These are phyloP conservation scores for Illadopsis cleaveri DNA, from an alignment of 2,113 vertebrate genomes.

Conservation along the genomic window DNA sequence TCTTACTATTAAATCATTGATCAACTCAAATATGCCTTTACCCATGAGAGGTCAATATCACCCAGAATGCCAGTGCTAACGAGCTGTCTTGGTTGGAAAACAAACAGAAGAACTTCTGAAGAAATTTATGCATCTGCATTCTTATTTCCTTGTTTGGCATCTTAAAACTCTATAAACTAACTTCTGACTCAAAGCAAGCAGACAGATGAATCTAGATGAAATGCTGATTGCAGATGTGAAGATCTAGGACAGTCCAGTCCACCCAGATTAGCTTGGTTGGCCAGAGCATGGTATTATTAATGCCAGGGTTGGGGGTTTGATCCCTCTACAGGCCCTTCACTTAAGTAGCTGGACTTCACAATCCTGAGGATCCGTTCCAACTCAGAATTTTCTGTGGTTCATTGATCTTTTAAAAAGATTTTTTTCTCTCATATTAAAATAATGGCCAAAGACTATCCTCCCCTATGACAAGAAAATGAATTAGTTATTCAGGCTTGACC, in stretches of 20 bases:
- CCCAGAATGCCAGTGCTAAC: background rate
- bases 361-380: background rate
- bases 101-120: background rate
- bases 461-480: background rate
- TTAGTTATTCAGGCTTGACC: background rate
- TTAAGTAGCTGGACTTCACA: background rate
- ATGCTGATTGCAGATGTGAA: background rate
- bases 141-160: background rate
- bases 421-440: background rate
- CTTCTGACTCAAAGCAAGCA: background rate
- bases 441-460: background rate
- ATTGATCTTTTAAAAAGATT: background rate
- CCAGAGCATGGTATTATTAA: background rate
- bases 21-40: background rate
- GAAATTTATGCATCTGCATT: background rate
- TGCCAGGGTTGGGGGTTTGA: background rate
- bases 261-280: accelerated
- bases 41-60: background rate
- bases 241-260: background rate
- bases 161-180: background rate
- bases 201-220: background rate
- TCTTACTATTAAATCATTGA: background rate
- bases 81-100: background rate
- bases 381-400: background rate
- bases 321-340: background rate